Conservation (phyloP, 2,113 vertebrate species). For the Oryzias woworae region DNA sequence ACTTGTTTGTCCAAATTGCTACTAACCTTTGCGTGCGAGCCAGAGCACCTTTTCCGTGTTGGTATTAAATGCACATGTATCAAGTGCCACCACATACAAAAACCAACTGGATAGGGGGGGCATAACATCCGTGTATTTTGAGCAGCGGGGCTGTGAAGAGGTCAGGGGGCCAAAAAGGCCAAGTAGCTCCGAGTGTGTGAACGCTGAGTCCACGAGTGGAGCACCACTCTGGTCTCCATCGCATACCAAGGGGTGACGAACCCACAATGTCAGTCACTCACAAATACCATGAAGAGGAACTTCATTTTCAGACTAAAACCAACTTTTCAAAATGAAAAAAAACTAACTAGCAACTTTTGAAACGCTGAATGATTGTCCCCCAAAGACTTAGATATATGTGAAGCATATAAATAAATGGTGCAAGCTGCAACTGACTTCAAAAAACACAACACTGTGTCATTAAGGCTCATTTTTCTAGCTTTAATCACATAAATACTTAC, state of each 20-base stretch:
- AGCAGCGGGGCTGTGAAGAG: slow-evolving; percentile 24
- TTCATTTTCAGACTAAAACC: not conserved
- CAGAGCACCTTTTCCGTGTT: slow-evolving; percentile 18
- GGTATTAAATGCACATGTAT: slow-evolving; percentile 20
- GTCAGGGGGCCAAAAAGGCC: slow-evolving; percentile 36
- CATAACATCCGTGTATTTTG: slow-evolving; percentile 11
- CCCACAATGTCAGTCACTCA: slow-evolving; percentile 4
- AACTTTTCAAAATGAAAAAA: not conserved
- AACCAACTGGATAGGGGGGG: slow-evolving; percentile 18
- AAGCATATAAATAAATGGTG: too few relatives aligned
- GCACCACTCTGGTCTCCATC: slow-evolving; percentile 59
- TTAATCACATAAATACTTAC: too few relatives aligned
- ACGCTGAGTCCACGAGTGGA: slow-evolving; percentile 50
- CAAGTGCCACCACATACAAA: slow-evolving; percentile 22
- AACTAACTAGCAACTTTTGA: slow-evolving; percentile 28
- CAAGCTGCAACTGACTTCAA: too few relatives aligned
- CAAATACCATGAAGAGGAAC: too few relatives aligned
- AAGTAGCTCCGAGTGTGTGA: slow-evolving; percentile 64
- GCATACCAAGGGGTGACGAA: slow-evolving; percentile 20
- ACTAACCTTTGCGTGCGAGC: not conserved
- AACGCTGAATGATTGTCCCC: not conserved
- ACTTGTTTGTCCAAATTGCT: slow-evolving; percentile 12
- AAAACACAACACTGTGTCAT: too few relatives aligned
- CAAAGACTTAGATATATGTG: too few relatives aligned
- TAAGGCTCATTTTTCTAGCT: too few relatives aligned